Conservation (phyloP, 2,888 invertebrate genomes). For the Nasonia oneida region DNA sequence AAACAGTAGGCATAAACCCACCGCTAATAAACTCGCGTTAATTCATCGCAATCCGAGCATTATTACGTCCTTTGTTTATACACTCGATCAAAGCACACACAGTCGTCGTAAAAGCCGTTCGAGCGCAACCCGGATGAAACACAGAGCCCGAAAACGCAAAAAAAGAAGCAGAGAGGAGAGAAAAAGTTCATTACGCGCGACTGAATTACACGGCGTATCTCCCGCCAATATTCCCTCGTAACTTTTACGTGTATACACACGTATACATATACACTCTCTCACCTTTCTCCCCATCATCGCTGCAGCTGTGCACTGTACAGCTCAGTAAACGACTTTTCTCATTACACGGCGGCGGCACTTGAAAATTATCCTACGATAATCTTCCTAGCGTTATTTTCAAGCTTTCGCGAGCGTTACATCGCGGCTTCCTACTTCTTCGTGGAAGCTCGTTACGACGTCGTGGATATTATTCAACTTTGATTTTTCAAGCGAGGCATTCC, state of each 20-base stretch:
- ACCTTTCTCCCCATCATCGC: slow-evolving; percentile 24
- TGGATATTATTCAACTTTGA: neutral
- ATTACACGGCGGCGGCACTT: slow-evolving; percentile 32
- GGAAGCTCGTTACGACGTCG: neutral
- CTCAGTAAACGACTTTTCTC: slow-evolving; percentile 38
- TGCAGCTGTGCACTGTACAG: neutral
- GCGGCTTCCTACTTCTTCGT: neutral
- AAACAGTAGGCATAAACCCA: no score
- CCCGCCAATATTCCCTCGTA: neutral
- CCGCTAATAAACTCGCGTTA: no score
- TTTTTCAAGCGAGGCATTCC: neutral
- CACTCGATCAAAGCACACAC: no score
- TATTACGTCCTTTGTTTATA: no score
- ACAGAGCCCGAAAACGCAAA: neutral
- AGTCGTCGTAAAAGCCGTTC: no score
- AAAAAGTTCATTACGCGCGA: slow-evolving; percentile 36
- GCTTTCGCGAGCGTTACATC: slow-evolving; percentile 25
- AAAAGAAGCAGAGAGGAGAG: neutral
- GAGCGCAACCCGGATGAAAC: no score
- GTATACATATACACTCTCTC: neutral
- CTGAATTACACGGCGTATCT: slow-evolving; percentile 23
- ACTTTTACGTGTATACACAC: neutral
- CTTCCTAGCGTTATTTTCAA: slow-evolving; percentile 18
- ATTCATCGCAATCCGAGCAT: no score
- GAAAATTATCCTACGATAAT: slow-evolving; percentile 42